Base-by-base conservation (phyloP, 1,140 invertebrate genomes). In the Diprion similis region DNA sequence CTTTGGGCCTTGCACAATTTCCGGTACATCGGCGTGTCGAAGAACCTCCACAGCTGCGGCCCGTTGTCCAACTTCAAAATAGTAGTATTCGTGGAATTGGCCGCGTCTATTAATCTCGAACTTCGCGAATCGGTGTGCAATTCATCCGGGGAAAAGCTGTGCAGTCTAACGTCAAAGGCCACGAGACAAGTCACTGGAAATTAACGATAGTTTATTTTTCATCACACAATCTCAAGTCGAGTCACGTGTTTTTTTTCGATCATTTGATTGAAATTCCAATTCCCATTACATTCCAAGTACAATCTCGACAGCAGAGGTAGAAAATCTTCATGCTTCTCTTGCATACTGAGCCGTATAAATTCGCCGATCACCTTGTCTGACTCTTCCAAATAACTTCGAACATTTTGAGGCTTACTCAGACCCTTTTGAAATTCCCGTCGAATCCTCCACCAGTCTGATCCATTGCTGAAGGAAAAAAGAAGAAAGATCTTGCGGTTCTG, bases 21-120 rank as follows among this genome's bases (percentile, higher is more conserved):
- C 73, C 88, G 92, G 80, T 95, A 97, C 7, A 92, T 81, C 0
- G 93, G 92, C 0, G 95, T 96, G 48, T 93, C 88, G 73, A 94
- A 91, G 76, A 89, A 89, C 71, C 88, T 89, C 95, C 95, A 96
- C 1, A 96, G 81, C 65, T 90, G 91, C 10, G 92, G 86, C 10
- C 93, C 93, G 82, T 95, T 94, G 81, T 98, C 96, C 0, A 95
- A 91, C 80, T 90, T 91, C 70, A 95, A 87, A 19, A 94, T 93
- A 18, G 88, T 90, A 77, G 88, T 89, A 79, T 96, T 96, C 8
- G 94, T 93, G 2, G 88, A 86, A 66, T 93, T 91, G 0, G 95
- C 93, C 11, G 95, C 91, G 8, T 91, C 75, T 71, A 97, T 94
- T 10, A 96, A 86, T 81, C 89, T 91, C 0, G 92, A 91, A 67